A percentile compares a stretch with the other conserved stretches of the same genome.
These are phyloP conservation scores for Cebus imitator DNA, from an alignment of 2,113 vertebrate species.

Conservation along the genomic window DNA sequence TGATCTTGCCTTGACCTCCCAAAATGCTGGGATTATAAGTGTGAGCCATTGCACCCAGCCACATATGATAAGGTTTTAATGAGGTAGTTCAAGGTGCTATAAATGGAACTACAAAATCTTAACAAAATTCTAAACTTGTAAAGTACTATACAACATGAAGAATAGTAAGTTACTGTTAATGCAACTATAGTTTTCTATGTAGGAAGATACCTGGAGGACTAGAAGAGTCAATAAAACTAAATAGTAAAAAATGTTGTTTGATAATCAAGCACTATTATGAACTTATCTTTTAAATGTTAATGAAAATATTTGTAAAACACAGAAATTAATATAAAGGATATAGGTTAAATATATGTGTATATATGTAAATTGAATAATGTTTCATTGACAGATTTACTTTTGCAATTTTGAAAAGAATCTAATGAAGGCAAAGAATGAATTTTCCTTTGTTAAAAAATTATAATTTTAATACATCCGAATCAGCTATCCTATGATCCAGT, in stretches of 20 bases:
- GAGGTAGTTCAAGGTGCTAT: background rate
- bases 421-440: background rate
- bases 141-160: background rate
- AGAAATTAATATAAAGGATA: slow-evolving; percentile 1
- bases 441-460: slow-evolving; percentile 49
- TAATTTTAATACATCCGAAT: slow-evolving; percentile 22
- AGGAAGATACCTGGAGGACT: background rate
- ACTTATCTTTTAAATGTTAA: slow-evolving; percentile 33
- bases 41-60: no score
- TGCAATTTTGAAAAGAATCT: background rate
- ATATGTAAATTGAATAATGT: slow-evolving; percentile 11
- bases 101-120: slow-evolving; percentile 5
- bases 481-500: background rate
- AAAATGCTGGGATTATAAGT: no score
- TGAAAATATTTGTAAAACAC: slow-evolving; percentile 36
- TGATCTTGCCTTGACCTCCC: no score
- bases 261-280: background rate
- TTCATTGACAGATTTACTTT: slow-evolving; percentile 15
- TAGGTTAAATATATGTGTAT: background rate
- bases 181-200: background rate
- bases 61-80: background rate
- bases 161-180: background rate
- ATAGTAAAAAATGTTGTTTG: background rate
- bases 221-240: slow-evolving; percentile 13
- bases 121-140: slow-evolving; percentile 52